phyloP scores from a whole-genome alignment of 2,797 vertebrate genomes.

The Tokudaia muenninki region DNA sequence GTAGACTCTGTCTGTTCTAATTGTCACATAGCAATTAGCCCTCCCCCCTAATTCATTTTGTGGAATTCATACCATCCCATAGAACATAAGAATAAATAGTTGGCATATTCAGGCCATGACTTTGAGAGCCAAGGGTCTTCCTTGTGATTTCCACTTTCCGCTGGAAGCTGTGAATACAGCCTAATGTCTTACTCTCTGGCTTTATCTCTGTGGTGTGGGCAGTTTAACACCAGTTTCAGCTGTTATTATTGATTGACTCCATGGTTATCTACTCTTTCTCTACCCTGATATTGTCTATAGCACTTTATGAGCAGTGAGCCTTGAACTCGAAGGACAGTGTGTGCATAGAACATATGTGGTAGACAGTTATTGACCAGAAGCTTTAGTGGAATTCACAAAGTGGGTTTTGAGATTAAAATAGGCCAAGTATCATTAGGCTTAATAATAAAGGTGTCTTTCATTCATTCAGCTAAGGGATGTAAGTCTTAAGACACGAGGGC shows the following conservation, averaged over 20 bases:
- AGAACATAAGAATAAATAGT: not conserved
- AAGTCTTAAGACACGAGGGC: not conserved
- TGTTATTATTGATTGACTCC: not conserved
- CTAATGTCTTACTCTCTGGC: not conserved
- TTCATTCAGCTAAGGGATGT: not conserved
- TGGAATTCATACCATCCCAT: not conserved
- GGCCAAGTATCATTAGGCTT: not conserved
- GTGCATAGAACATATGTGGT: not conserved
- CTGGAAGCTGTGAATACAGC: not conserved
- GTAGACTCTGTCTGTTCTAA: not conserved
- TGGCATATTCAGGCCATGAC: not conserved
- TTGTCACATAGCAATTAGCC: not conserved
- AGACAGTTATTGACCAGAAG: not conserved
- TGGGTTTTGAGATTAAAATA: not conserved
- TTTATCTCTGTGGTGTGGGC: not conserved
- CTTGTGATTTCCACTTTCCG: not conserved
- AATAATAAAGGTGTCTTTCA: not conserved
- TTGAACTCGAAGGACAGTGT: slow-evolving; percentile 3
- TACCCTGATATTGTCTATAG: not conserved
- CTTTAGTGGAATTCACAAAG: slow-evolving; percentile 5
- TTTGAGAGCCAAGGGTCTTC: not conserved
- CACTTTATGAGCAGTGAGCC: not conserved
- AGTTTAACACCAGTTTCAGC: not conserved
- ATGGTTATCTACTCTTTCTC: not conserved
- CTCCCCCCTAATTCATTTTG: not conserved